phyloP scores from a whole-genome alignment of 2,113 vertebrate species.

The Erpornis zantholeuca region DNA sequence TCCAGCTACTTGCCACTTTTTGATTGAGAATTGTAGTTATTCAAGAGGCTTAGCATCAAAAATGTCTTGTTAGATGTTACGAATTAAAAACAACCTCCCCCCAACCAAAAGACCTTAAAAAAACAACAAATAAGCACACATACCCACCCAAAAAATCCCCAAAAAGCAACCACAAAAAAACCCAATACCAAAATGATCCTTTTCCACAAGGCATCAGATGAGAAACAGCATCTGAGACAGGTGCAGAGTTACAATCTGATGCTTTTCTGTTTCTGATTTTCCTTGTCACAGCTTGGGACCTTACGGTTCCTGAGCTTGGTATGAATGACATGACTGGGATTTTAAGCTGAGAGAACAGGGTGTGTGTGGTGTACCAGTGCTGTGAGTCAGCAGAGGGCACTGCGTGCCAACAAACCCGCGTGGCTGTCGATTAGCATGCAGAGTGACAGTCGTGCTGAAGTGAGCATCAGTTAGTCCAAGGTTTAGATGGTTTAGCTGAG shows the following conservation, averaged over 20 bases:
- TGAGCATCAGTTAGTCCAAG: background rate
- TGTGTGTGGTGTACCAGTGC: background rate
- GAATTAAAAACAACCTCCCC: background rate
- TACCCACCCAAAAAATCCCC: background rate
- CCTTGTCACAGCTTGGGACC: background rate
- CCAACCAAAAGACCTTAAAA: accelerated
- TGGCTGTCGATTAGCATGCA: background rate
- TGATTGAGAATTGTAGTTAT: background rate
- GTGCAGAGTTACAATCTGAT: background rate
- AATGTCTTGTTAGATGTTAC: background rate
- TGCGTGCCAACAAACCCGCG: background rate
- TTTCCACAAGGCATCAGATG: background rate
- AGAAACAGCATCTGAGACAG: background rate
- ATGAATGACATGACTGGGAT: background rate
- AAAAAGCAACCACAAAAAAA: background rate
- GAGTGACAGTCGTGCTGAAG: background rate
- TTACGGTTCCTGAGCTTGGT: background rate
- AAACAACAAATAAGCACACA: too few species aligned
- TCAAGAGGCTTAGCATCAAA: background rate
- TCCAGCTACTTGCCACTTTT: background rate
- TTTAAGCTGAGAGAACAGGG: background rate
- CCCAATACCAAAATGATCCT: background rate
- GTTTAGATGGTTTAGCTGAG: background rate
- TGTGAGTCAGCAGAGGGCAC: conserved; percentile 53
- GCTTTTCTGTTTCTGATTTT: background rate